phyloP scores from a whole-genome alignment of 2,113 vertebrate species.

The Phylloscopus trochilus region DNA sequence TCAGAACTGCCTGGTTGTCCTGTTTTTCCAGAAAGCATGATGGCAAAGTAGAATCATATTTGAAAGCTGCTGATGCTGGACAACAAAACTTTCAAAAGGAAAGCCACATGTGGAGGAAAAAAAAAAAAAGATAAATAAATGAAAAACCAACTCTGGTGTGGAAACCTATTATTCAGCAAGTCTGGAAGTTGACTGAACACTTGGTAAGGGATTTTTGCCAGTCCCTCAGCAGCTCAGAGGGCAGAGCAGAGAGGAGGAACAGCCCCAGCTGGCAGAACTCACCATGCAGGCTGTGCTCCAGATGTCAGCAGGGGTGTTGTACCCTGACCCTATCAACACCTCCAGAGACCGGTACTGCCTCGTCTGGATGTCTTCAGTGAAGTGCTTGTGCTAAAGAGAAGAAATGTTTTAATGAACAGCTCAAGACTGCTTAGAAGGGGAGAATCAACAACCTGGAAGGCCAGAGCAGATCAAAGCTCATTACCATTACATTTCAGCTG shows the following conservation, averaged over 20 bases:
- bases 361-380: conserved; percentile 97
- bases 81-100: not conserved
- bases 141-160: not conserved
- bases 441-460: not conserved
- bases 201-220: not conserved
- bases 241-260: not conserved
- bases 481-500: not conserved
- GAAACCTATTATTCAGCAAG: not conserved
- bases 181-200: not conserved
- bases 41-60: not conserved
- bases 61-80: not conserved
- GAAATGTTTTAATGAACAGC: not conserved
- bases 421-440: not conserved
- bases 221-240: not conserved
- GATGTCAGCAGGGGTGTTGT: conserved; percentile 93
- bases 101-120: not conserved
- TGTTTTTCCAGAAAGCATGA: not conserved
- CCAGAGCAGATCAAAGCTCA: not conserved
- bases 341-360: conserved; percentile 94
- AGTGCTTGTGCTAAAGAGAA: conserved; percentile 87
- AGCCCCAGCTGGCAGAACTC: not conserved
- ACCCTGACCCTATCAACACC: conserved; percentile 92
- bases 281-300: conserved; percentile 99
- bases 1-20: not conserved
- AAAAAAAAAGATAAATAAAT: not conserved